Evolutionary conservation across 1,140 invertebrate genomes (phyloP), one percentile per base, ranked within the genome.

Genomic region (Caenorhabditis tropicalis): DNA sequence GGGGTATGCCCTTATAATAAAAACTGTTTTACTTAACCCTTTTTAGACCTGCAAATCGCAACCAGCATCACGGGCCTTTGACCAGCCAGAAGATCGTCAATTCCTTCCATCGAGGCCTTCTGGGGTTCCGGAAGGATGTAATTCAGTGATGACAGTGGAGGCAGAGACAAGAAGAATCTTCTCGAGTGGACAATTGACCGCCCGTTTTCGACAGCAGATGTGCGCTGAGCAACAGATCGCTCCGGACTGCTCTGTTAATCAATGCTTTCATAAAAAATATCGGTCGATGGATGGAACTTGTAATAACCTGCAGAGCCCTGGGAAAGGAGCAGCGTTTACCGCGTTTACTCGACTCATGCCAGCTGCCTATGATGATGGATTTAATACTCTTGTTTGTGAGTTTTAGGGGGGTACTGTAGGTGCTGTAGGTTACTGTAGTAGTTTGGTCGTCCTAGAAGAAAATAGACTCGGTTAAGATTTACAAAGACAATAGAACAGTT

Each of bases 291-390:
- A 98, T 92, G 98, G 97, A 0, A 95, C 94, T 6, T 99, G 98
- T 91, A 99, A 99, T 91, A 99, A 99, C 91, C 92, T 97, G n/a
- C 93, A 94, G 82, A 93, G 97, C 91, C 95, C 96, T 4, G 95
- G 94, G 10, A 96, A 95, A 95, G 97, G 97, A 7, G 94, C 96
- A 0, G 96, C 96, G 0, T 94, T 96, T 80, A 96, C 95, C 0
- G 94, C 94, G 7, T 97, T 99, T 88, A 91, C 94, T 24, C 92
- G 98, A 87, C 92, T 98, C 19, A 91, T 96, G 0, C 94, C 94
- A 85, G 94, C 97, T 0, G 94, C 95, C 70, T 99, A 99, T 92
- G 97, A 98, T 93, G 98, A 99, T 91, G 96, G 96, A 29, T 96
- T 99, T 89, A 96, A 95, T 88, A 94, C 95, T 65, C 97, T 97